Conservation (phyloP, 2,797 vertebrate species). For the Anguilla obscura region DNA sequence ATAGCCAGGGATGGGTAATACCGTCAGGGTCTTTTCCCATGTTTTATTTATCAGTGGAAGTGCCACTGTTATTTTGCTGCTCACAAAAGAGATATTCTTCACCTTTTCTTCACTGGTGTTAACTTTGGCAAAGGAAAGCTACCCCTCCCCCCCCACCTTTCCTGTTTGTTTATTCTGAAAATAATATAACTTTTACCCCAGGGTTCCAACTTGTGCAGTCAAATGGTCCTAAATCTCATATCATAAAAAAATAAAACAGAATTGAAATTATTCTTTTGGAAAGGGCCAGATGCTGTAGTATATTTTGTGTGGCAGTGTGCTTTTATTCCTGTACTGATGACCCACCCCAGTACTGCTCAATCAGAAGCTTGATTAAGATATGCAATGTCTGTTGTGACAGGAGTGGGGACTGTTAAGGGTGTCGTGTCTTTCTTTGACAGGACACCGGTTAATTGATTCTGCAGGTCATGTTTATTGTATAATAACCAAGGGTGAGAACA, state of each 20-base stretch:
- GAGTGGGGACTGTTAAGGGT: conserved; percentile 61
- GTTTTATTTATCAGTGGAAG: conserved; percentile 75
- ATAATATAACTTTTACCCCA: not conserved
- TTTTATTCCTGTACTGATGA: not conserved
- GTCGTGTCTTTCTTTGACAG: conserved; percentile 64
- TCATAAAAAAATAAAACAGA: not conserved
- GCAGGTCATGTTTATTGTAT: conserved; percentile 24
- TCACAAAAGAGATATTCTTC: not conserved
- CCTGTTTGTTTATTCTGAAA: no score
- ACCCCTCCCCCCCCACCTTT: no score
- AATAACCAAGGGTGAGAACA: not conserved
- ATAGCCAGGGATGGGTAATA: conserved; percentile 64
- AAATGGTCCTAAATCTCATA: not conserved
- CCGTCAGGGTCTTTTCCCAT: conserved; percentile 71
- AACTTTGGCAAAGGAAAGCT: no score
- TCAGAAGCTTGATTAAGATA: not conserved
- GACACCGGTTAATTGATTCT: conserved; percentile 57
- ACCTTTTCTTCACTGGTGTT: not conserved
- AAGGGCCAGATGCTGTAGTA: not conserved
- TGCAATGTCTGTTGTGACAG: conserved; percentile 45
- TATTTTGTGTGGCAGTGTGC: not conserved
- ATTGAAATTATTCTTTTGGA: not conserved
- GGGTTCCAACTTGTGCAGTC: not conserved
- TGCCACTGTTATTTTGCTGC: conserved; percentile 63
- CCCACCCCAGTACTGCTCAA: not conserved